Evolutionary conservation across 2,888 invertebrate genomes (phyloP).

Genomic region (Hyalella azteca): DNA sequence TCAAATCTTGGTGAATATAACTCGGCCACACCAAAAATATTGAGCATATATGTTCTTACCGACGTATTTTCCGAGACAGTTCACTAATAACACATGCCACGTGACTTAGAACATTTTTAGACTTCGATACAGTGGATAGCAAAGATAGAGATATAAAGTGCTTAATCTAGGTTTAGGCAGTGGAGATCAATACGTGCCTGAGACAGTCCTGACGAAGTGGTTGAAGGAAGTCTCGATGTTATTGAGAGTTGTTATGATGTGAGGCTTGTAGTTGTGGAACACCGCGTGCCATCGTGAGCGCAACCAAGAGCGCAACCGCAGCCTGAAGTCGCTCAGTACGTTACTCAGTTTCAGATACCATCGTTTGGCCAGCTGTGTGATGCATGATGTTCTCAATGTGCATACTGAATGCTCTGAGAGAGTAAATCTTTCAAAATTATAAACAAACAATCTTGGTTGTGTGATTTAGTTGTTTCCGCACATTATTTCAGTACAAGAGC

Average conservation of each 20-base stretch:
- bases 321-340: constrained; percentile 46
- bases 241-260: constrained; percentile 53
- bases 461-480: background rate
- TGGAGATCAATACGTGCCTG: background rate
- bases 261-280: constrained; percentile 56
- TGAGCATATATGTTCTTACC: too few species aligned
- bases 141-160: too few species aligned
- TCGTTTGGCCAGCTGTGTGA: constrained; percentile 49
- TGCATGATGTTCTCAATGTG: too few species aligned
- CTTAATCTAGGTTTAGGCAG: too few species aligned
- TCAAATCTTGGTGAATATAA: too few species aligned
- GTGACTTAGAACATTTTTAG: too few species aligned
- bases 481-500: too few species aligned
- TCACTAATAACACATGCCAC: too few species aligned
- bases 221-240: constrained; percentile 47
- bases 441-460: background rate
- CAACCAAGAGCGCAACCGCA: constrained; percentile 49
- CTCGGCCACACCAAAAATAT: too few species aligned
- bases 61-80: too few species aligned
- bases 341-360: constrained; percentile 43
- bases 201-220: background rate
- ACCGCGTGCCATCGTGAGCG: constrained; percentile 49
- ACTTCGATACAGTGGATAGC: too few species aligned
- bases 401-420: too few species aligned
- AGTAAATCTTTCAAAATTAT: background rate